Base-by-base conservation (phyloP, 2,888 invertebrate genomes). In the Hirtodrosophila confusa region DNA sequence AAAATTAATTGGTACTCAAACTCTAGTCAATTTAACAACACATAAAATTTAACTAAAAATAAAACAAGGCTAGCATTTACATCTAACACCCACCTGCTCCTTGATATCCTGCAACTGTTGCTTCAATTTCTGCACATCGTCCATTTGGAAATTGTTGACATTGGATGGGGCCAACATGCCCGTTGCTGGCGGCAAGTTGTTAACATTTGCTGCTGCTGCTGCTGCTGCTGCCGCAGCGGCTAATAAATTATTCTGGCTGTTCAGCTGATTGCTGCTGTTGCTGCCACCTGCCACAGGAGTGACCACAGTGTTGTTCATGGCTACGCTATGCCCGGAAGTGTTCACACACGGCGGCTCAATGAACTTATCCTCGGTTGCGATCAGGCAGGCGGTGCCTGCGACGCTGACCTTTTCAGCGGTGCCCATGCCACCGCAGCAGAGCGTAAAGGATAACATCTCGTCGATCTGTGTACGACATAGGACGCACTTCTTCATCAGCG, bases 71-170 rank as follows among this genome's bases (percentile, higher is more conserved):
- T 17, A 17, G 17, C 17, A 27, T 27, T 27, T 2, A 27, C 6
- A 27, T 27, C 0, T 27, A 27, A 27, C 6, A 27, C 57, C 0
- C 89, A 97, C 98, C 94, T 98, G 98, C 92, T 99, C 98, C 90
- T 98, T 98, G 88, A 99, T 98, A 90, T 99, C 99, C 92, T 98
- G 98, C 69, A 99, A 92, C 90, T 99, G 98, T 90, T 99, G 98
- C 89, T 97, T 97, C 41, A 97, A 92, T 89, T 97, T 97, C 90
- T 97, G 96, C 58, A 98, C 96, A 91, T 98, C 98, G 63, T 94
- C 94, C 63, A 93, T 93, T 70, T 94, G 94, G 90, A 95, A 94
- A 73, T 94, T 93, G 72, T 94, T 94, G 33, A 95, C 94, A 91
- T 92, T 94, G 70, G 92, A 93, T 58, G 91, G 92, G 0, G 89